These are phyloP conservation scores for Bungarus multicinctus DNA, from an alignment of 2,113 vertebrate genomes.

Conservation along the genomic window DNA sequence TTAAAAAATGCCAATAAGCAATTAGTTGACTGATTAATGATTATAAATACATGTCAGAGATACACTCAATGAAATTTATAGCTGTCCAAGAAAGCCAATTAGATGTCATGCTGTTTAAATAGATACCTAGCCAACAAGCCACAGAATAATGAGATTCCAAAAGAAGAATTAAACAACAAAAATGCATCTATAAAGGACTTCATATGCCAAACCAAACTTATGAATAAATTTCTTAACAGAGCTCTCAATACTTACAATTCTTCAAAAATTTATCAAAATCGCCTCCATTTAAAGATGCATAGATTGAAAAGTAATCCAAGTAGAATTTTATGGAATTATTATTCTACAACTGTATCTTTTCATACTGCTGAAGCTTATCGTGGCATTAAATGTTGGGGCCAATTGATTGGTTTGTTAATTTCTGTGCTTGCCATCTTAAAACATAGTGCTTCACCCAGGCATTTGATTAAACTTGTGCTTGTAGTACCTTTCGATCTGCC, in stretches of 20 bases:
- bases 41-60: conserved; percentile 55
- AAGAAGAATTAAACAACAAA: not conserved
- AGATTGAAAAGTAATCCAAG: not conserved
- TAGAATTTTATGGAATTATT: not conserved
- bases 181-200: not conserved
- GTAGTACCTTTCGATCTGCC: not conserved
- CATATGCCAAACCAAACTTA: not conserved
- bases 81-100: conserved; percentile 46
- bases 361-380: not conserved
- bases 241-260: not conserved
- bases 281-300: not conserved
- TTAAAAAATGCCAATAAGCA: conserved; percentile 55
- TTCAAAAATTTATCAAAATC: not conserved
- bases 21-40: conserved; percentile 60
- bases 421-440: not conserved
- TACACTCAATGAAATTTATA: conserved; percentile 46
- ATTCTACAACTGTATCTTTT: not conserved
- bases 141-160: conserved; percentile 26
- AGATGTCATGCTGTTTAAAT: conserved; percentile 47
- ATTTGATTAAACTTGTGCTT: not conserved
- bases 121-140: conserved; percentile 41
- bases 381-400: not conserved
- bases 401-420: not conserved
- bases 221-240: not conserved
- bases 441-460: not conserved